Conservation (phyloP, 1,140 invertebrate genomes). For the Drepana arcuata region DNA sequence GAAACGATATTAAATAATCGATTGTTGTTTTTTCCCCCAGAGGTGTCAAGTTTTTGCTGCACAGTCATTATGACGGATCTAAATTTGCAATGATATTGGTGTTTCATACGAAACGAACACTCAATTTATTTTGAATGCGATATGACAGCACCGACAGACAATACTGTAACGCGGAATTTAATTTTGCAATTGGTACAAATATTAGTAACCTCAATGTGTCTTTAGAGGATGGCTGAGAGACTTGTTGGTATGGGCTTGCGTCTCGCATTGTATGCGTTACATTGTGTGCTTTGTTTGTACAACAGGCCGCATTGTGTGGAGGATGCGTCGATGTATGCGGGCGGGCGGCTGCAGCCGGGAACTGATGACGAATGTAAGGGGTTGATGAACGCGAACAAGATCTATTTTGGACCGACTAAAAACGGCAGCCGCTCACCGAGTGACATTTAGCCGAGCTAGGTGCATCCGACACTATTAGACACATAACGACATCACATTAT, state of each 20-base stretch:
- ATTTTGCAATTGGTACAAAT: conserved; percentile 13
- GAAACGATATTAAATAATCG: conserved; percentile 45
- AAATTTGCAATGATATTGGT: conserved; percentile 44
- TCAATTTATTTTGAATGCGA: conserved; percentile 57
- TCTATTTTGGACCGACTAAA: conserved; percentile 68
- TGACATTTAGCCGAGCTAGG: conserved; percentile 65
- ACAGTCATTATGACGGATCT: conserved; percentile 47
- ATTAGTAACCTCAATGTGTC: conserved; percentile 18
- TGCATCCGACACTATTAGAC: conserved; percentile 58
- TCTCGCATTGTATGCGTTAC: conserved; percentile 15
- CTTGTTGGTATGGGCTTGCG: too few species aligned
- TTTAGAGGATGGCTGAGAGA: too few species aligned
- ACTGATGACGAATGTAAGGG: conserved; percentile 59
- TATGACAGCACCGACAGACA: conserved; percentile 58
- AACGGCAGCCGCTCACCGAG: conserved; percentile 53
- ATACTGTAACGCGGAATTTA: conserved; percentile 16
- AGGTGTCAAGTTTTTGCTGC: conserved; percentile 57
- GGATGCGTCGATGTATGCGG: conserved; percentile 38
- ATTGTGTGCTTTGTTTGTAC: conserved; percentile 24
- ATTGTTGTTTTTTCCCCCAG: conserved; percentile 30
- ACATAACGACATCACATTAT: too few species aligned
- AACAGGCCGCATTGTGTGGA: conserved; percentile 13
- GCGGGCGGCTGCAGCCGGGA: conserved; percentile 26
- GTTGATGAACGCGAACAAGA: conserved; percentile 59
- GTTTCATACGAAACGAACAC: conserved; percentile 35